Evolutionary conservation across 2,797 vertebrate genomes (phyloP), one percentile per base, ranked within the genome.

Genomic region (Neosalanx taihuensis): DNA sequence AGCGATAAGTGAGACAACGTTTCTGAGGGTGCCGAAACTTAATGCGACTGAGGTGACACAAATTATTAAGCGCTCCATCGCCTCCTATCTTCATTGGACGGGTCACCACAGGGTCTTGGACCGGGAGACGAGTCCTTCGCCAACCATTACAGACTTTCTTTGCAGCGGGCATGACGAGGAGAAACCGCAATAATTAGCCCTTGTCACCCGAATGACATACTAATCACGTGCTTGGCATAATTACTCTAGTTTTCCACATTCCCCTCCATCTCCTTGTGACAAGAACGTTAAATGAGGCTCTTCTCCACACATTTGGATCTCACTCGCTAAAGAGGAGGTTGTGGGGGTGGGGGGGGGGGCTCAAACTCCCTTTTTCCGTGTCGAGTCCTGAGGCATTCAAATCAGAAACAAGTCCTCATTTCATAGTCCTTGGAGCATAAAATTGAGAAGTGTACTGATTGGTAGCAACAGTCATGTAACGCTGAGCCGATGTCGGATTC

Each of bases 151-250:
- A 81, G 83, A 74, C 85, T 79, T 82, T 89, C 88, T 78, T 68
- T 58, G 71, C 74, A 80, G 82, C 77, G 81, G 6, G 68, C 77
- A 85, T 82, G 89, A 89, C 75, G 77, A 87, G 88, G 82, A 78
- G 79, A 86, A 91, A 89, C 89, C 76, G 82, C 82, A 81, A 83
- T 92, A 93, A 93, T 93, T 93, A 93, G 87, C 83, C 85, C 83
- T 53, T 86, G 89, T 90, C 91, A 90, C 81, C 81, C 77, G 84
- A 72, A 89, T 90, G 90, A 92, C 90, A 92, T 89, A 87, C 85
- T 90, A 91, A 92, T 93, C 92, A 91, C 83, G 86, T 87, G 85
- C 86, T 90, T 84, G 78, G 82, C 86, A 89, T 92, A 92, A 93
- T 92, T 91, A 92, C 88, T 86, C 86, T 77, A 80, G 85, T 88